Base-by-base conservation (phyloP, 2,888 invertebrate genomes). In the Axea sp. region DNA sequence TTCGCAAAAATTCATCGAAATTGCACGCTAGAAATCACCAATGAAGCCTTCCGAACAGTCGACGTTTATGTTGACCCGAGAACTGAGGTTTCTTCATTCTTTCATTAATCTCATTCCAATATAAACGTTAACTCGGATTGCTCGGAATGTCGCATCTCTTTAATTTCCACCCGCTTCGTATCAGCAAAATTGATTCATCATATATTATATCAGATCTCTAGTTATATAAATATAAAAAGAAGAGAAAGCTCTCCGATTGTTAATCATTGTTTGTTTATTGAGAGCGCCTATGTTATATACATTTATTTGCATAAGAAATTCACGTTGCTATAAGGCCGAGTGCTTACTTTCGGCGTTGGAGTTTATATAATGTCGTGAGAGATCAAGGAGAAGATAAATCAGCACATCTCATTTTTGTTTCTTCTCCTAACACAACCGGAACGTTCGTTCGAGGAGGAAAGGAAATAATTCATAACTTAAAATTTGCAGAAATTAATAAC, bases 221-320 rank as follows among this genome's bases (percentile, higher is more conserved):
- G 26, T 64, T 69, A 60, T 74, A 69, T 72, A 76, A 78, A 76
- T 78, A 78, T 76, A 78, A 77, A 78, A 78, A 77, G 77, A 78
- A 78, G 77, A 74, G 57, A 74, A 68, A 74, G 77, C 72, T 64
- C 73, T 64, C 68, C 45, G 59, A 68, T 59, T 68, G 59, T 67
- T 51, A 43, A 37, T 55, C 24, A 14, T 24, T 45, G 6, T 26
- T 59, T 9, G 1, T 45, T 51, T 11, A 49, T 47, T 51, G 68
- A 68, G 73, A 68, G 68, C 73, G 35, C 11, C 68, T 65, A 74
- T 67, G 19, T 60, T 59, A 65, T 74, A 71, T 74, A 74, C 68
- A 69, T 69, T 65, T 68, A 69, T 68, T 69, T 67, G 73, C 68
- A 73, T 73, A 68, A 68, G 68, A 74, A 74, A 74, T 71, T 69